phyloP scores from a whole-genome alignment of 2,113 vertebrate species.

The Pachypanchax playfairii region DNA sequence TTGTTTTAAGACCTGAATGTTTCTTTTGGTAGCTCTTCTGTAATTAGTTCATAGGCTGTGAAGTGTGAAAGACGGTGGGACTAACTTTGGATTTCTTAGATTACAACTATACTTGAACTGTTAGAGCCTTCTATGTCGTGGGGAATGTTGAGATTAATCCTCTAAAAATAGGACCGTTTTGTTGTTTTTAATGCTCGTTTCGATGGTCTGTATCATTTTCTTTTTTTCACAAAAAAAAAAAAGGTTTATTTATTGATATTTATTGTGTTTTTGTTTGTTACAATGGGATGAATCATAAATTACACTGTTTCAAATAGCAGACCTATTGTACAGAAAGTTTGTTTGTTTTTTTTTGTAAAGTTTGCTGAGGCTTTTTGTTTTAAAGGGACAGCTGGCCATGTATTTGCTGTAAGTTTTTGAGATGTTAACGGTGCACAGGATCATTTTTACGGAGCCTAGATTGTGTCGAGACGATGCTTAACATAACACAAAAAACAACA shows the following conservation, averaged over 20 bases:
- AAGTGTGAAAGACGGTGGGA: conserved; percentile 63
- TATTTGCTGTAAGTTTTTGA: conserved; percentile 37
- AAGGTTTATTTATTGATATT: conserved; percentile 78
- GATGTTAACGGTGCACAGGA: conserved; percentile 19
- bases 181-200: conserved; percentile 49
- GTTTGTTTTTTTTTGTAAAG: conserved; percentile 12
- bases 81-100: conserved; percentile 64
- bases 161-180: conserved; percentile 57
- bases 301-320: conserved; percentile 42
- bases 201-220: conserved; percentile 45
- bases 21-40: conserved; percentile 70
- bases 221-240: conserved; percentile 45
- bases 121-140: conserved; percentile 64
- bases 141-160: conserved; percentile 73
- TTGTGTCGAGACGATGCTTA: conserved; percentile 3
- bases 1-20: conserved; percentile 64
- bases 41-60: conserved; percentile 76
- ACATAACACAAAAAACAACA: too few species aligned
- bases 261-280: conserved; percentile 56
- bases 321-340: conserved; percentile 55
- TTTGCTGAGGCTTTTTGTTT: too few species aligned
- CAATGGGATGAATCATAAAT: conserved; percentile 39
- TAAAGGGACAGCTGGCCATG: conserved; percentile 22
- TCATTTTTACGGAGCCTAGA: conserved; percentile 17
- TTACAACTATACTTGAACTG: conserved; percentile 75